Evolutionary conservation across 2,797 vertebrate genomes (phyloP).

Genomic region (Chanos chanos): DNA sequence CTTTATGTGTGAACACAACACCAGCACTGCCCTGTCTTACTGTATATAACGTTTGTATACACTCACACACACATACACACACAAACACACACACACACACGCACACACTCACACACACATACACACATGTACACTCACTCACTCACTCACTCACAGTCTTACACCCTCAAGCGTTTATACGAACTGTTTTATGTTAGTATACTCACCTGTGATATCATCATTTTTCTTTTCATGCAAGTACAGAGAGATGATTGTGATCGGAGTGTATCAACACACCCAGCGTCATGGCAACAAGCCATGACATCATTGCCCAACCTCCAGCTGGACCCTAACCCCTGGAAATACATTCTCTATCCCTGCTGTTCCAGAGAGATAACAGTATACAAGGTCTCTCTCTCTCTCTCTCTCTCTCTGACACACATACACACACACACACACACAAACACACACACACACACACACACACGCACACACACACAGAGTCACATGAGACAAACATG

Average conservation of each 20-base stretch:
- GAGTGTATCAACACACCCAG: no score
- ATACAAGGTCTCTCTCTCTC: neutral
- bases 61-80: neutral
- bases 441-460: neutral
- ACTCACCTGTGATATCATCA: no score
- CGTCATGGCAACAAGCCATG: neutral
- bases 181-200: no score
- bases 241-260: no score
- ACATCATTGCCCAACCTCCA: slow-evolving; percentile 5
- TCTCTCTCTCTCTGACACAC: no score
- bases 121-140: neutral
- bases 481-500: neutral
- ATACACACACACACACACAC: neutral
- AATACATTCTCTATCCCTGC: slow-evolving; percentile 16
- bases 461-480: slow-evolving; percentile 5
- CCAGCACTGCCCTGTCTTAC: no score
- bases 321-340: slow-evolving; percentile 19
- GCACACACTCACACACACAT: no score
- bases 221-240: no score
- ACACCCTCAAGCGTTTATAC: no score
- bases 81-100: no score
- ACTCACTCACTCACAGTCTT: no score
- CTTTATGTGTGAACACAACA: no score
- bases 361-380: slow-evolving; percentile 12
- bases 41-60: neutral